A percentile compares a stretch with the other conserved stretches of the same genome.
These are phyloP conservation scores for Actinopyga echinites DNA, from an alignment of 53 echinoderm and acorn worm species.

Conservation along the genomic window DNA sequence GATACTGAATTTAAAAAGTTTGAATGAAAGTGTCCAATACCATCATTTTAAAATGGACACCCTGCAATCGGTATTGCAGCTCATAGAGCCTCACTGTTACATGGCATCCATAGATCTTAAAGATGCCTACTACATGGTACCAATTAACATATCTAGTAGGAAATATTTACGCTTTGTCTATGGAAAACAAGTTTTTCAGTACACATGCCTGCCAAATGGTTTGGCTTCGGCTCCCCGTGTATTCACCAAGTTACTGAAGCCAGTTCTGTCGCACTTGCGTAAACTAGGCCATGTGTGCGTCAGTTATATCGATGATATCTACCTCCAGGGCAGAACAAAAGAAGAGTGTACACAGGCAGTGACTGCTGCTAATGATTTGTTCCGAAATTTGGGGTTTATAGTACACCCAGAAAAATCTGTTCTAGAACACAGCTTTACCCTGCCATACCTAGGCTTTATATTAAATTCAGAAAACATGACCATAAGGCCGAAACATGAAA, in stretches of 20 bases:
- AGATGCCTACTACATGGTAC: constrained; percentile 63
- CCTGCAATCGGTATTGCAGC: constrained; percentile 19
- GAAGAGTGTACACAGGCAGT: neutral
- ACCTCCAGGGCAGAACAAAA: constrained; percentile 17
- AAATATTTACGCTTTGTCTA: constrained; percentile 33
- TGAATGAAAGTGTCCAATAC: constrained; percentile 35
- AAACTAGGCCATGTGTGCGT: constrained; percentile 36
- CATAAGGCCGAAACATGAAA: constrained; percentile 13
- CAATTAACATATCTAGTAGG: constrained; percentile 38
- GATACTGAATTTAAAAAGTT: constrained; percentile 36
- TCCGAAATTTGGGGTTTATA: constrained; percentile 37
- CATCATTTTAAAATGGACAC: constrained; percentile 64
- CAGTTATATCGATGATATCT: constrained; percentile 56
- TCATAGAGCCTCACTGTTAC: constrained; percentile 41
- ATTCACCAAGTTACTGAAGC: constrained; percentile 67
- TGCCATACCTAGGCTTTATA: constrained; percentile 39
- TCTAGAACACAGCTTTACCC: neutral
- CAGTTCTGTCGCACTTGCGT: constrained; percentile 45
- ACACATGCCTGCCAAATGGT: constrained; percentile 54
- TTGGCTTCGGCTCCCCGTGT: constrained; percentile 48
- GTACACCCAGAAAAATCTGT: constrained; percentile 39
- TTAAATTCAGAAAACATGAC: constrained; percentile 37
- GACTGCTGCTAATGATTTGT: constrained; percentile 7
- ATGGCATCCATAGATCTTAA: constrained; percentile 61
- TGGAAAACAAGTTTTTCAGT: constrained; percentile 49